Conservation (phyloP, 1,140 invertebrate genomes). For the Lysiphlebus fabarum region DNA sequence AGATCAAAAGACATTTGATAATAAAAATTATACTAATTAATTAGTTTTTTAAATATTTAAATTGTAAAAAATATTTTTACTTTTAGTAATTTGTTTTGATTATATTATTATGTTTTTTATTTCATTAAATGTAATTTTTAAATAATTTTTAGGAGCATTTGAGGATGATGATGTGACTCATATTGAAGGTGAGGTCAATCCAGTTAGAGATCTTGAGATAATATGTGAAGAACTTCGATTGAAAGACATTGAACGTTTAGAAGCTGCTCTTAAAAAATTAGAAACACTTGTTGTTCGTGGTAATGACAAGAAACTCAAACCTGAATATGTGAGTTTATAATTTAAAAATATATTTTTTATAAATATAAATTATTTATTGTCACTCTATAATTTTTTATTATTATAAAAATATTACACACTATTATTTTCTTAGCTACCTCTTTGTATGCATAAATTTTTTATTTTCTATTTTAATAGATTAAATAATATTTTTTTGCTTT, state of each 20-base stretch:
- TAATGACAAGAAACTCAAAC: slow-evolving; percentile 93
- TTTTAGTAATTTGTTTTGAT: neutral
- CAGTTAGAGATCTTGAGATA: slow-evolving; percentile 93
- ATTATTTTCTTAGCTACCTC: too few relatives aligned
- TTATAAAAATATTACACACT: too few relatives aligned
- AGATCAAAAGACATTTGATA: too few relatives aligned
- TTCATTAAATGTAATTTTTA: slow-evolving; percentile 1
- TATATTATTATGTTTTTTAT: neutral
- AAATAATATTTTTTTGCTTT: too few relatives aligned
- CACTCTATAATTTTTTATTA: too few relatives aligned
- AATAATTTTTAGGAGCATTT: slow-evolving; percentile 79
- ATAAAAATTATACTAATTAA: too few relatives aligned
- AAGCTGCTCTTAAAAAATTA: slow-evolving; percentile 78
- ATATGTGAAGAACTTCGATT: slow-evolving; percentile 92
- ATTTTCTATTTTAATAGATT: too few relatives aligned
- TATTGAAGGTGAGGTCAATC: slow-evolving; percentile 97
- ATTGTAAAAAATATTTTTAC: too few relatives aligned
- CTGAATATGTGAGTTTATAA: slow-evolving; percentile 81
- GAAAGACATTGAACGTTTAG: slow-evolving; percentile 88
- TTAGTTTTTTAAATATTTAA: too few relatives aligned
- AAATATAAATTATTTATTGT: neutral
- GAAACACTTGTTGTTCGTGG: slow-evolving; percentile 85
- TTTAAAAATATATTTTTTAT: slow-evolving; percentile 16
- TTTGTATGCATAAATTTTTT: too few relatives aligned
- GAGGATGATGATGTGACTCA: slow-evolving; percentile 98